phyloP scores from a whole-genome alignment of 1,140 invertebrate species.

The Pomacea maculata region DNA sequence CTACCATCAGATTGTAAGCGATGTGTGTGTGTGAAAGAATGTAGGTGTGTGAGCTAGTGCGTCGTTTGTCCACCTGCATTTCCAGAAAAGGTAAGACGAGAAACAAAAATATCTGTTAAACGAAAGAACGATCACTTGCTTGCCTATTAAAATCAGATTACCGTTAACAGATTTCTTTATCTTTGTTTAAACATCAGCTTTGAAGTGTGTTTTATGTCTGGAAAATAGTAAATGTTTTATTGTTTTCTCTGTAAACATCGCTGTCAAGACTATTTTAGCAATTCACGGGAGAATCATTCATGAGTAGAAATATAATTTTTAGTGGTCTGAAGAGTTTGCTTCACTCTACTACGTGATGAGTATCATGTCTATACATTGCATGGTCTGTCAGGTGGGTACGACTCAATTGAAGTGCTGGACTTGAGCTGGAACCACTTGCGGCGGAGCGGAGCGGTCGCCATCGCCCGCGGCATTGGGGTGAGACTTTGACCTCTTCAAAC shows the following conservation, averaged over 20 bases:
- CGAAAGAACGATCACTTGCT: too few species aligned
- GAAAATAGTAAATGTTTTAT: not conserved
- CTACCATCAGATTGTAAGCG: not conserved
- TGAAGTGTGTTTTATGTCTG: not conserved
- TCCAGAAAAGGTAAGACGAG: too few species aligned
- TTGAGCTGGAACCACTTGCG: constrained; percentile 54
- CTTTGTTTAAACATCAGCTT: not conserved
- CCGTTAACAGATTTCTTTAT: not conserved
- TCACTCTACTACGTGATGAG: not conserved
- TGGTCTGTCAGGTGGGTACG: constrained; percentile 26
- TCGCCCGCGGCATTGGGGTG: constrained; percentile 37
- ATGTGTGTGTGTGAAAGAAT: constrained; percentile 8
- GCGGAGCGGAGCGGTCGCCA: constrained; percentile 36
- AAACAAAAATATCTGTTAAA: too few species aligned
- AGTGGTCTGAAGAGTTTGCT: not conserved
- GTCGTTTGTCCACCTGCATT: not conserved
- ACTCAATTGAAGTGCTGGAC: constrained; percentile 44
- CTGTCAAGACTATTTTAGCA: too few species aligned
- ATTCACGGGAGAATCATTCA: too few species aligned
- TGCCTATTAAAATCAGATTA: too few species aligned
- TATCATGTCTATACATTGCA: not conserved
- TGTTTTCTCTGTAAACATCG: too few species aligned
- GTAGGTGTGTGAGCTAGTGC: not conserved
- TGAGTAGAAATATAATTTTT: not conserved
- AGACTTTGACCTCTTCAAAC: not conserved